Evolutionary conservation across 2,113 vertebrate genomes (phyloP), one percentile per base, ranked within the genome.

Genomic region (Microcebus lehilahytsara): DNA sequence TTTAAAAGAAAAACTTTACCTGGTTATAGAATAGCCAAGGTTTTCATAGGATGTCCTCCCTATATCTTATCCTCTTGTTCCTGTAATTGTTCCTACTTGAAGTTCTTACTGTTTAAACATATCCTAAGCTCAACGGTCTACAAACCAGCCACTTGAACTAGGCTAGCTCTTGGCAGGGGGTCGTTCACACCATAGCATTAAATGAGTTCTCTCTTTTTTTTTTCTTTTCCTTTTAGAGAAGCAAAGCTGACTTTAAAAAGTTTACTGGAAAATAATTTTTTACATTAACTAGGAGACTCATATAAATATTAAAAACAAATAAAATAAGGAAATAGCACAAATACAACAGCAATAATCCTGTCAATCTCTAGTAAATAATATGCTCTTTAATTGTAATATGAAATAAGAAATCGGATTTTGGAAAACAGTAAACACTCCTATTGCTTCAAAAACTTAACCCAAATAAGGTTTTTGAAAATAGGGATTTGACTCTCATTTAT

Each of bases 351-450:
- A 34, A 19, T 25, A 83, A 77, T 71, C 51, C 69, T 92, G 34
- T 51, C 20, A 64, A 20, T 2, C 1, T 2, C 27, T 25, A 90
- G 13, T 75, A 78, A 62, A 32, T 56, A 74, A 60, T 5, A 42
- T 4, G 12, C 32, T 16, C 20, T 93, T 84, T 10, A 25, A 22
- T 9, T 87, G 10, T 56, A 58, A 22, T 58, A 40, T 8, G 22
- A 93, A 85, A 80, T 46, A 90, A 93, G 17, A 86, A 64, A 87
- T 92, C 49, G 30, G 51, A 67, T 4, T 93, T 94, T 80, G 40
- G 53, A 86, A 92, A 85, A 85, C 0, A 53, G 49, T 91, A 66
- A 93, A 85, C 10, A 58, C 5, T 92, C 19, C 69, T 46, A 64
- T n/a, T 89, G 2, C 30, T 78, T 85, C 51, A 60, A 84, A 91